Base-by-base conservation (phyloP, 1,140 invertebrate species). In the Euwallacea similis region DNA sequence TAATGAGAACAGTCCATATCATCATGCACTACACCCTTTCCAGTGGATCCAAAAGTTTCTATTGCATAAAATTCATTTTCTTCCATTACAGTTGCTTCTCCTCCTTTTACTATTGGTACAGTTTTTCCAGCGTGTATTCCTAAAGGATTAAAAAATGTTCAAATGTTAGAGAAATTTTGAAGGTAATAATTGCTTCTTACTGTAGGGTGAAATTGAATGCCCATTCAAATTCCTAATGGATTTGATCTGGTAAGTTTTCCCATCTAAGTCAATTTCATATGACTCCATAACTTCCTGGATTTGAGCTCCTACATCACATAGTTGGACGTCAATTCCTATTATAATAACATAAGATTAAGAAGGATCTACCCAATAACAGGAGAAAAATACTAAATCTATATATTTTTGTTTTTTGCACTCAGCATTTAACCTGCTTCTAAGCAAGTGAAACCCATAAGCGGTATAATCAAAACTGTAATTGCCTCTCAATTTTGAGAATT, bases 241-340 rank as follows among this genome's bases (percentile, higher is more conserved):
- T 84, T 98, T 99, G 6, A 99, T 93, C 84, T 91, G 95, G 84
- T 98, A 98, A 41, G 91, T 93, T 86, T 98, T 98, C 42, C 98
- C 98, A 85, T 99, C 94, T 16, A 99, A 80, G 83, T 99, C 97
- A 2, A 99, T 90, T 86, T 99, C 98, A 85, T 99, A 98, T 0
- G 96, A 98, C 79, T 99, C 98, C 98, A 99, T 99, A 0, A 97
- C 95, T 85, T 99, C 98, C 82, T 99, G 97, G 79, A 99, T 97
- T 6, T 94, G 93, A 77, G 95, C 94, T 13, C 98, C 98, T 76
- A 99, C 92, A 80, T 99, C 98, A 83, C 97, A 98, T 58, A 99
- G 86, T 77, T 95, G 89, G 0, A 97, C 98, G 84, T 99, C 98
- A 76, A 99, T 98, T 59, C 98, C 98, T 88, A 42, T 47, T 69